phyloP scores from a whole-genome alignment of 2,888 invertebrate species.

The Drosophila subsilvestris region DNA sequence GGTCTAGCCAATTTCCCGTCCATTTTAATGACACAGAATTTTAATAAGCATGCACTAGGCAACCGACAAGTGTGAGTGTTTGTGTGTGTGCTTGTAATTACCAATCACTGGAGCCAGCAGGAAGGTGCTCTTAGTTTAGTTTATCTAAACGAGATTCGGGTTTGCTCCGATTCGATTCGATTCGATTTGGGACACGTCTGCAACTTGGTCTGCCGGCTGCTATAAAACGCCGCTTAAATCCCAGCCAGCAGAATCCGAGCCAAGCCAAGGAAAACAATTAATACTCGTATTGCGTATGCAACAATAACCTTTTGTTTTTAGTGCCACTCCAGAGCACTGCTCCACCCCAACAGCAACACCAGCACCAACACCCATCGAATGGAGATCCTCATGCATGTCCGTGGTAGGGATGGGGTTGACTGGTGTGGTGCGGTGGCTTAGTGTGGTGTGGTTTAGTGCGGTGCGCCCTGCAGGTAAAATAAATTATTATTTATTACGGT shows the following conservation, averaged over 20 bases:
- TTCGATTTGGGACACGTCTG: slow-evolving; percentile 50
- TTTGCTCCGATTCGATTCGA: slow-evolving; percentile 11
- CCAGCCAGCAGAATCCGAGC: slow-evolving; percentile 32
- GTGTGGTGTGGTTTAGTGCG: slow-evolving; percentile 2
- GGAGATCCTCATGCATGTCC: slow-evolving; percentile 55
- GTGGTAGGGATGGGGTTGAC: neutral
- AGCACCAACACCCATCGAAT: slow-evolving; percentile 18
- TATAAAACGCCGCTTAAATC: slow-evolving; percentile 73
- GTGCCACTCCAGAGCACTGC: slow-evolving; percentile 33
- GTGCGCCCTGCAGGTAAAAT: slow-evolving; percentile 74
- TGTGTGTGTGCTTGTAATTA: slow-evolving; percentile 55
- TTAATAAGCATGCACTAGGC: slow-evolving; percentile 72
- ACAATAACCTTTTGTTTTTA: slow-evolving; percentile 77
- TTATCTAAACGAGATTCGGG: slow-evolving; percentile 59
- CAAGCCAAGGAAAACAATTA: slow-evolving; percentile 70
- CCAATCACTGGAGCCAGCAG: slow-evolving; percentile 31
- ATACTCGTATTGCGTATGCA: slow-evolving; percentile 66
- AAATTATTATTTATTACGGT: slow-evolving; percentile 80
- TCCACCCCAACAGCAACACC: slow-evolving; percentile 19
- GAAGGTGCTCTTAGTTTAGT: slow-evolving; percentile 48
- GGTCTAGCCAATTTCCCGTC: slow-evolving; percentile 54
- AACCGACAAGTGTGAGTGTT: slow-evolving; percentile 46
- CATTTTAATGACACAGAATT: slow-evolving; percentile 67
- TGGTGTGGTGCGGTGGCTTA: neutral
- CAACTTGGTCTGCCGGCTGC: slow-evolving; percentile 25